phyloP scores from a whole-genome alignment of 2,888 invertebrate genomes.

The Serrognathus titanus region DNA sequence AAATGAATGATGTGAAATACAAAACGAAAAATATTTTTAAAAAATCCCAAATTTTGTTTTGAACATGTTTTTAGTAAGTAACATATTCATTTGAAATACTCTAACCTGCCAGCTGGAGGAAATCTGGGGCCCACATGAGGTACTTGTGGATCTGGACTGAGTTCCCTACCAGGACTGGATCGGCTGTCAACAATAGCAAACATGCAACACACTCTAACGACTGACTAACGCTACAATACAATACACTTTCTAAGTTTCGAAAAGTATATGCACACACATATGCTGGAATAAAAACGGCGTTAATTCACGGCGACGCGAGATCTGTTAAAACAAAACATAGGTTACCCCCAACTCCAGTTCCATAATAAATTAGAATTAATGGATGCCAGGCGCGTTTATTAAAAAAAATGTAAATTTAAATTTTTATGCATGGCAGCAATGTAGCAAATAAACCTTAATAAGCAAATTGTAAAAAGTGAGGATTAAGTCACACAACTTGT shows the following conservation, averaged over 20 bases:
- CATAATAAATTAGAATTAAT: too few relatives aligned
- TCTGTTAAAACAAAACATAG: too few relatives aligned
- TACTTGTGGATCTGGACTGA: conserved; percentile 76
- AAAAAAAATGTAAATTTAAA: too few relatives aligned
- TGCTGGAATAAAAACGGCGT: not conserved
- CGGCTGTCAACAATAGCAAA: conserved; percentile 65
- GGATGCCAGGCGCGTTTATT: too few relatives aligned
- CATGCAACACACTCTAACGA: conserved; percentile 43
- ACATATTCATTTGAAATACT: conserved; percentile 5
- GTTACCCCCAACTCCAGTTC: too few relatives aligned
- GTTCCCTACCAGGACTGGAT: conserved; percentile 80
- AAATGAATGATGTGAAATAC: not conserved
- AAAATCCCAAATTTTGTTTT: not conserved
- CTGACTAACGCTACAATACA: conserved; percentile 27
- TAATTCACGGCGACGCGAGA: too few relatives aligned
- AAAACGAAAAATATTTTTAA: not conserved
- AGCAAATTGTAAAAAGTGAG: too few relatives aligned
- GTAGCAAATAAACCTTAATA: too few relatives aligned
- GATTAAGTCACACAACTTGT: too few relatives aligned
- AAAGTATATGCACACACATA: conserved; percentile 9
- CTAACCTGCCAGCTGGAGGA: conserved; percentile 78
- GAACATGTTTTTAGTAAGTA: too few relatives aligned
- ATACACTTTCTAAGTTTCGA: conserved; percentile 1
- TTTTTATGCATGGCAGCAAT: too few relatives aligned
- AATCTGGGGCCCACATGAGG: conserved; percentile 90